Evolutionary conservation across 2,888 invertebrate species (phyloP).

Genomic region (Aleiodes testaceus): DNA sequence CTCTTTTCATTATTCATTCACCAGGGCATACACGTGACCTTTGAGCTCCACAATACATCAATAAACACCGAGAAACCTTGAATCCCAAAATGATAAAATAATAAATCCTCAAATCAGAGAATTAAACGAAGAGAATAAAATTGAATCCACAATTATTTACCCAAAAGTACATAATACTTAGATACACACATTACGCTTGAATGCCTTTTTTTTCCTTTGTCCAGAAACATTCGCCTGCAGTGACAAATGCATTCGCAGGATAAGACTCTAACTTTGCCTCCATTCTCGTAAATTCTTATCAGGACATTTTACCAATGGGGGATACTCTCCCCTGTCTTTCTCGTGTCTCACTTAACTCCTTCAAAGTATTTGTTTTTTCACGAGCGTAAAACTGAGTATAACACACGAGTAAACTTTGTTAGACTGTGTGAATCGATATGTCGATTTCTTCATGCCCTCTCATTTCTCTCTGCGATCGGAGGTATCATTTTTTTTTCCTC

Average conservation of each 20-base stretch:
- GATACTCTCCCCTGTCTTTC: constrained; percentile 12
- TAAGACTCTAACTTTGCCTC: constrained; percentile 33
- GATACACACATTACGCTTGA: background rate
- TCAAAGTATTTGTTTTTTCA: background rate
- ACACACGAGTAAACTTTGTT: constrained; percentile 14
- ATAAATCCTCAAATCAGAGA: too few species aligned
- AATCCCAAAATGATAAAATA: too few species aligned
- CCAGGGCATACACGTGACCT: too few species aligned
- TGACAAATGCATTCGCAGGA: constrained; percentile 32
- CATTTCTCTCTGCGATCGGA: background rate
- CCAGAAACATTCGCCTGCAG: background rate
- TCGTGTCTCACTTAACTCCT: constrained; percentile 10
- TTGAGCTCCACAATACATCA: too few species aligned
- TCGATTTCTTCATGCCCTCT: background rate
- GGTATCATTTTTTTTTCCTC: background rate
- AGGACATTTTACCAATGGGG: constrained; percentile 23
- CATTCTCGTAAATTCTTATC: constrained; percentile 38
- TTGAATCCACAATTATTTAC: too few species aligned
- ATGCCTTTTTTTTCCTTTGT: background rate
- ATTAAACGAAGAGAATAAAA: too few species aligned
- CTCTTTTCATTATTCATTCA: too few species aligned
- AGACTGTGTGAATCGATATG: background rate
- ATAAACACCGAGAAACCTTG: too few species aligned
- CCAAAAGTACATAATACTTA: background rate
- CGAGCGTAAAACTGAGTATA: background rate